Base-by-base conservation (phyloP, 2,888 invertebrate genomes). In the Standfussiana lucernea region DNA sequence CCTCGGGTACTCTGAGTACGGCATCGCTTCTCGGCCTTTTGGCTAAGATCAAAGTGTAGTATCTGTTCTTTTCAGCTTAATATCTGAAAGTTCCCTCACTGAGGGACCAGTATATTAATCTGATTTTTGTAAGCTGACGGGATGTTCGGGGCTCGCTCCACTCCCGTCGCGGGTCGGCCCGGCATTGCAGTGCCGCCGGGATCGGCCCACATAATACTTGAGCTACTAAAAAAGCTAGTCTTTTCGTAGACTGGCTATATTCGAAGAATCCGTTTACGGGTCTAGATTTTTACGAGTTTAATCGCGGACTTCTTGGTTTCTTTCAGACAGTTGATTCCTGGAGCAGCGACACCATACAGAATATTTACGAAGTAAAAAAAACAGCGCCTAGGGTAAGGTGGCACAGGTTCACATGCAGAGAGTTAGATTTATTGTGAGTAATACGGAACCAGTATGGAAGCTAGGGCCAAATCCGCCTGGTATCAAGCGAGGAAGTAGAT, bases 401-500 rank as follows among this genome's bases (percentile, higher is more conserved):
- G n/a, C n/a, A 10, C 32, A 8, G 4, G 18, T 59, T 32, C 11
- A 24, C 4, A 32, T 32, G 4, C 32, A 32, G 28, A 37, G 13
- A 47, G 21, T 32, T 45, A 8, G 32, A 45, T 32, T 40, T 50
- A 37, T 35, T 53, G 13, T 37, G 3, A 56, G 37, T 42, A 35
- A 32, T 88, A 89, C 90, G 67, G 89, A 88, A 89, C 87, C 86
- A 65, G 28, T 6, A 61, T 21, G 67, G 10, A 71, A 67, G 32
- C 35, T 50, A 35, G 53, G 62, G 35, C 56, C 40, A 72, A 69
- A 61, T 66, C 47, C 45, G 35, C 4, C 18, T 28, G n/a, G 40
- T 76, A 84, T 80, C 76, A 82, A 83, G 86, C 72, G 77, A 87
- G 92, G 93, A 91, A 91, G 88, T 85, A 89, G 73, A 86, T 89